Evolutionary conservation across 2,888 invertebrate species (phyloP).

Genomic region (Junonia oenone): DNA sequence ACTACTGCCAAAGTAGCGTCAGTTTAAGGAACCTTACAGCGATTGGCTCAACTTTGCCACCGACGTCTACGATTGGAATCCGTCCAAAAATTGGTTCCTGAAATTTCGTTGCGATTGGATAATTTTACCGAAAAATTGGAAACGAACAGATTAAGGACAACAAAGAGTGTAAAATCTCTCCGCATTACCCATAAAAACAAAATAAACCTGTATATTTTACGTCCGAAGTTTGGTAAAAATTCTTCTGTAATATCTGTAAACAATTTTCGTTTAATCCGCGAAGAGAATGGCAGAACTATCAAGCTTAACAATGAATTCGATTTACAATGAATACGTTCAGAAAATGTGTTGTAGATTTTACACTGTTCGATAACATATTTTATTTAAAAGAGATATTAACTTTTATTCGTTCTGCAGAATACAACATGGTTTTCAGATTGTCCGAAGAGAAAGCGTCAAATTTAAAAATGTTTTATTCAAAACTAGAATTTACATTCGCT

Average conservation of each 20-base stretch:
- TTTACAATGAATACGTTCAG: neutral
- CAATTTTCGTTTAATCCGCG: neutral
- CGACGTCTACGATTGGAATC: neutral
- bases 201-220: neutral
- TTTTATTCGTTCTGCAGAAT: no score
- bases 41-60: neutral
- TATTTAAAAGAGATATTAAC: no score
- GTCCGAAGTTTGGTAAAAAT: neutral
- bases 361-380: no score
- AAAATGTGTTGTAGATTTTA: neutral
- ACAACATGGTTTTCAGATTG: no score
- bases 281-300: neutral
- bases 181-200: neutral
- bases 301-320: neutral
- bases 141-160: neutral
- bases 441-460: no score
- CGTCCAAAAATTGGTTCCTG: neutral
- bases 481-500: no score
- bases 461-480: no score
- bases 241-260: neutral
- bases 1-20: constrained; percentile 1
- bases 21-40: neutral
- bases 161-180: neutral
- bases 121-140: neutral
- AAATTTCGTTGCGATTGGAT: neutral